These are phyloP conservation scores for Dascillus cervinus DNA, from an alignment of 2,888 invertebrate species.

Conservation along the genomic window DNA sequence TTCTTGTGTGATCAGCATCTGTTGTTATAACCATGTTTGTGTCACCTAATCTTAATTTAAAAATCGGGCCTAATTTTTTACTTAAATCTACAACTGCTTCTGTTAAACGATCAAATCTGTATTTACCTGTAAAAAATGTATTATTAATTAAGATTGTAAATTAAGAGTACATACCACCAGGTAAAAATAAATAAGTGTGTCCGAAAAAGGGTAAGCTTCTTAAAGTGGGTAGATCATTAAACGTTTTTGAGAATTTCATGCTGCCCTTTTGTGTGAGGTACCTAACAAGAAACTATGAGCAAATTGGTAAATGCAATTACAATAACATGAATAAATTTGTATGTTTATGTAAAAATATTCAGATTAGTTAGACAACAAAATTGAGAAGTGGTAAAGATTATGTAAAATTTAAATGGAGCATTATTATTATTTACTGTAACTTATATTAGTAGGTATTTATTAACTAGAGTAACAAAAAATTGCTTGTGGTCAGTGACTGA, in stretches of 20 bases:
- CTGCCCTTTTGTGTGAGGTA: not conserved
- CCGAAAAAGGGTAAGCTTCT: constrained; percentile 33
- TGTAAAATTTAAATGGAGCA: too few relatives aligned
- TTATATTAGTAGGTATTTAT: too few relatives aligned
- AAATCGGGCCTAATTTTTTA: constrained; percentile 44
- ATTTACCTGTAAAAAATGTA: constrained; percentile 18
- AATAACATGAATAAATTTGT: not conserved
- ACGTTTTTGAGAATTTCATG: constrained; percentile 16
- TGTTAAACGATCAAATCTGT: constrained; percentile 36
- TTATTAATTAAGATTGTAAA: not conserved
- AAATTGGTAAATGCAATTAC: not conserved
- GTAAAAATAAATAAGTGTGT: constrained; percentile 36
- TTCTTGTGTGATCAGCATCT: constrained; percentile 45
- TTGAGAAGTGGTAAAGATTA: too few relatives aligned
- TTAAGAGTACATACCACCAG: constrained; percentile 29
- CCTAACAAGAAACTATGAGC: too few relatives aligned
- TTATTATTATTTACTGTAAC: too few relatives aligned
- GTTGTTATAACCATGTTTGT: constrained; percentile 43
- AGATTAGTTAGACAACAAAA: too few relatives aligned
- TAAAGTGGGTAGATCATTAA: constrained; percentile 27
- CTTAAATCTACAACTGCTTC: constrained; percentile 42
- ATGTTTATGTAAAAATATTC: not conserved
- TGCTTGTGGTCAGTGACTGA: too few relatives aligned
- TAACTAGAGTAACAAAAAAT: too few relatives aligned
- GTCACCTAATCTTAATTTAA: constrained; percentile 39